Conservation (phyloP, 1,140 invertebrate genomes). For the Limonius californicus region DNA sequence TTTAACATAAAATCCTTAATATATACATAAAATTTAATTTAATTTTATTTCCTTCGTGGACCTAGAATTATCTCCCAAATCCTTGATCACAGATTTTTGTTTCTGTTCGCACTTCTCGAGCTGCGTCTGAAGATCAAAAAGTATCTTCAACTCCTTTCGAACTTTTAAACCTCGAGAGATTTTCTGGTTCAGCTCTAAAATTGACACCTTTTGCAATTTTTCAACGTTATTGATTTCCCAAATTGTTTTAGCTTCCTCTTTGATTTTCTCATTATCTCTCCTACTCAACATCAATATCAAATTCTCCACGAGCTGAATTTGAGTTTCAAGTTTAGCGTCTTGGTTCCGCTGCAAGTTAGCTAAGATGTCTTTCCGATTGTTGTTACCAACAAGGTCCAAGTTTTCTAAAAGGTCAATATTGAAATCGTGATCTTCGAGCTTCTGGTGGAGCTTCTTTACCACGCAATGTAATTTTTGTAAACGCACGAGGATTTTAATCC, state of each 20-base stretch:
- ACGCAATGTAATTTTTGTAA: no score
- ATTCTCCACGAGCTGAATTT: slow-evolving; percentile 27
- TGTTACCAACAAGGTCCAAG: slow-evolving; percentile 15
- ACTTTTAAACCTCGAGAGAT: slow-evolving; percentile 28
- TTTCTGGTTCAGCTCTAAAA: slow-evolving; percentile 36
- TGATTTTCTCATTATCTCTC: slow-evolving; percentile 14
- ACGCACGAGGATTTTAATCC: no score
- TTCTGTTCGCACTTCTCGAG: slow-evolving; percentile 32
- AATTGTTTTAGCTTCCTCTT: slow-evolving; percentile 30
- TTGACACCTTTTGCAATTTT: slow-evolving; percentile 33
- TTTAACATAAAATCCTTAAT: no score
- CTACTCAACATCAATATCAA: slow-evolving; percentile 28
- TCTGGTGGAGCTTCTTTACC: no score
- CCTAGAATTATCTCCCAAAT: not conserved
- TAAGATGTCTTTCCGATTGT: slow-evolving; percentile 19
- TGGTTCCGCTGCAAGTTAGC: slow-evolving; percentile 27
- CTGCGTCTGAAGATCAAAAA: slow-evolving; percentile 38
- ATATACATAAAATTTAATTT: no score
- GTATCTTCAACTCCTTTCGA: slow-evolving; percentile 38
- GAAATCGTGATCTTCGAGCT: no score
- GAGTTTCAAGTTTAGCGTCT: slow-evolving; percentile 27
- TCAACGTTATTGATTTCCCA: slow-evolving; percentile 40
- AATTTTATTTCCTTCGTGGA: no score
- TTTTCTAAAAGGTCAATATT: no score
- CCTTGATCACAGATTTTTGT: slow-evolving; percentile 24